Conservation (phyloP, 2,113 vertebrate genomes). For the Poeciliopsis occidentalis region DNA sequence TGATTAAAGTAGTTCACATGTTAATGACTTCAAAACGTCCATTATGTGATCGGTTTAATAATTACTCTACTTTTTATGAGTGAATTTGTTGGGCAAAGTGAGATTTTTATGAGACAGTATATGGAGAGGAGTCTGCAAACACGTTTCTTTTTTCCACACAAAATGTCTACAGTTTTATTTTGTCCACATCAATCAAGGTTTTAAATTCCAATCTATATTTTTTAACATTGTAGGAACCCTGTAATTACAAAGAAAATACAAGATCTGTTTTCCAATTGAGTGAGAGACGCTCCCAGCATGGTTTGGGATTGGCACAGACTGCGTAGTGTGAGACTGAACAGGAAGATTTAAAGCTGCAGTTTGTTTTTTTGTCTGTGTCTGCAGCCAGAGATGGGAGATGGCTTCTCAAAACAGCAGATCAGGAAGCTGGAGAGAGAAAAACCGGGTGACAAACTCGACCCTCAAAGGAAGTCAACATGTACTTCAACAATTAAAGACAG, state of each 20-base stretch:
- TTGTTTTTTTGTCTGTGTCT: not conserved
- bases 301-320: not conserved
- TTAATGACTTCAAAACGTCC: not conserved
- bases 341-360: not conserved
- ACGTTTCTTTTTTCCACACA: no score
- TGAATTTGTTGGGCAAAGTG: not conserved
- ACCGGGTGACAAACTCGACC: constrained; percentile 63
- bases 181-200: no score
- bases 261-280: not conserved
- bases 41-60: not conserved
- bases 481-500: not conserved
- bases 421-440: constrained; percentile 68
- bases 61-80: not conserved
- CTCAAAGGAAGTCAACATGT: constrained; percentile 42
- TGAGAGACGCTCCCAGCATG: not conserved
- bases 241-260: not conserved
- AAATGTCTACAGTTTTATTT: no score
- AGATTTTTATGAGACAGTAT: not conserved
- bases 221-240: not conserved
- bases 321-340: constrained; percentile 7
- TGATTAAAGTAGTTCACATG: not conserved
- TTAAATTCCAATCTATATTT: not conserved
- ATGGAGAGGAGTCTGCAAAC: not conserved
- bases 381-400: not conserved
- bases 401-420: constrained; percentile 29